Conservation (phyloP, 1,140 invertebrate species). For the Uloborus diversus region DNA sequence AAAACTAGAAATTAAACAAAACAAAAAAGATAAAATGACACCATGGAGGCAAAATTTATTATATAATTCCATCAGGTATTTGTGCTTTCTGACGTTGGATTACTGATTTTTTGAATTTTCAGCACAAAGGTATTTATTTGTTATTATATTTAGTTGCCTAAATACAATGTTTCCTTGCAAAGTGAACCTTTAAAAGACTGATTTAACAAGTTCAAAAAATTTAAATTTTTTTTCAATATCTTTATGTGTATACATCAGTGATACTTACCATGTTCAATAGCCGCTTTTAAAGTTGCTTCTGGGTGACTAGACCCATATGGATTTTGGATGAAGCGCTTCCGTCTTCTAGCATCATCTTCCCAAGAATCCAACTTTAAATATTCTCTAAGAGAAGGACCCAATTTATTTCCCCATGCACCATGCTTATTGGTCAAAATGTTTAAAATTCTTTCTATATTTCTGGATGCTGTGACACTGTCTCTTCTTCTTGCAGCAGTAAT, state of each 20-base stretch:
- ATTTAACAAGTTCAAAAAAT: too few relatives aligned
- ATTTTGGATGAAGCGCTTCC: slow-evolving; percentile 95
- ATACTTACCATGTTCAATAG: slow-evolving; percentile 78
- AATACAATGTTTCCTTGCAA: too few relatives aligned
- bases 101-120: too few relatives aligned
- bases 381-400: slow-evolving; percentile 1
- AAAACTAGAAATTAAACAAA: too few relatives aligned
- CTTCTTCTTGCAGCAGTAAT: slow-evolving; percentile 92
- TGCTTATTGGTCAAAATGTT: slow-evolving; percentile 94
- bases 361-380: slow-evolving; percentile 93
- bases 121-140: too few relatives aligned
- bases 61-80: too few relatives aligned
- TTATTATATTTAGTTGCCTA: too few relatives aligned
- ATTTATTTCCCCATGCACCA: slow-evolving; percentile 83
- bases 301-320: slow-evolving; percentile 90
- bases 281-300: slow-evolving; percentile 89
- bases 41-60: too few relatives aligned
- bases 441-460: slow-evolving; percentile 91
- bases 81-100: too few relatives aligned
- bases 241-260: not conserved
- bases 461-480: slow-evolving; percentile 90
- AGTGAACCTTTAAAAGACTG: too few relatives aligned
- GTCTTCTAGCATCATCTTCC: slow-evolving; percentile 97
- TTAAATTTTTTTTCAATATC: too few relatives aligned
- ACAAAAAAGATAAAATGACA: too few relatives aligned